A percentile compares a stretch with the other conserved stretches of the same genome.
Evolutionary conservation across 2,888 invertebrate species (phyloP).

Genomic region (Pristionchus japonicus): DNA sequence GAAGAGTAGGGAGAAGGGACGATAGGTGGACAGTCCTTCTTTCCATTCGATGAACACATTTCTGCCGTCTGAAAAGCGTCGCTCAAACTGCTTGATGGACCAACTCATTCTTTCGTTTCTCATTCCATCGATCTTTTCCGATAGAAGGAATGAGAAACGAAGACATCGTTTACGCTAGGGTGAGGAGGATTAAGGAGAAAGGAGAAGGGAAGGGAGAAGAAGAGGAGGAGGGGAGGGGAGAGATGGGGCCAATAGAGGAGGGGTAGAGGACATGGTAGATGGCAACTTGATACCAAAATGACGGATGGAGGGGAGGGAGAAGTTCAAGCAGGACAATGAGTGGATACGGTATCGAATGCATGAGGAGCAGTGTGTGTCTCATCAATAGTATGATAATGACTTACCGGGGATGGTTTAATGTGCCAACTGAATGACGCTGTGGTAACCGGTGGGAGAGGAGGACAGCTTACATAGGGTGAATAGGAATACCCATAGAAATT

Average conservation of each 20-base stretch:
- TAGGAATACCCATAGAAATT: constrained; percentile 38
- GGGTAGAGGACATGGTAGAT: not conserved
- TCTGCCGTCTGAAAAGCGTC: not conserved
- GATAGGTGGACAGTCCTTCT: not conserved
- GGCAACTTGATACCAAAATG: not conserved
- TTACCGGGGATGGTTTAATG: not conserved
- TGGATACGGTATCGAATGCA: not conserved
- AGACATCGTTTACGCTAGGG: constrained; percentile 5
- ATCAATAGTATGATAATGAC: not conserved
- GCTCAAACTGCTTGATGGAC: not conserved
- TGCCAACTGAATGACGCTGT: not conserved
- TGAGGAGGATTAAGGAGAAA: not conserved
- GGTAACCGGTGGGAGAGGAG: not conserved
- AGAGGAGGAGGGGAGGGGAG: not conserved
- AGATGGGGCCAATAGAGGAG: not conserved
- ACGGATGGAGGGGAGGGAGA: too few relatives aligned
- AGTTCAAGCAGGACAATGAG: too few relatives aligned
- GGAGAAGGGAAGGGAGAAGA: not conserved
- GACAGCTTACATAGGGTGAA: not conserved
- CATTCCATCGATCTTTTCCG: not conserved
- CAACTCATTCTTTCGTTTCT: not conserved
- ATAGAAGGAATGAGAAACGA: not conserved
- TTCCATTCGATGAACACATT: not conserved
- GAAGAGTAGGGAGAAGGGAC: constrained; percentile 26
- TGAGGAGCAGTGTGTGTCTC: not conserved